These are phyloP conservation scores for Drosophila punjabiensis DNA, from an alignment of 1,140 invertebrate species.

Conservation along the genomic window DNA sequence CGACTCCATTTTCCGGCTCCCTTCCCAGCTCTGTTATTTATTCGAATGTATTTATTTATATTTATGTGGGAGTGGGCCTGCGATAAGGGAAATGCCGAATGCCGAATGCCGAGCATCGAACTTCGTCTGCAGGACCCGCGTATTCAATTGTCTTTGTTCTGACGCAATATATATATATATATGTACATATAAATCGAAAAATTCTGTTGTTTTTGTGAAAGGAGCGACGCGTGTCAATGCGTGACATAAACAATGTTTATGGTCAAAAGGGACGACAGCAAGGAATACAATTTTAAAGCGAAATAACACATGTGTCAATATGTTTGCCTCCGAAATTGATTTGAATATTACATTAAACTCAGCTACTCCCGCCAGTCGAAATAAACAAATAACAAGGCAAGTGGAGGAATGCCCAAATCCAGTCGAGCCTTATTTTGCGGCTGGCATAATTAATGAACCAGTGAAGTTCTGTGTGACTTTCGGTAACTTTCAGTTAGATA, in stretches of 20 bases:
- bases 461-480: slow-evolving; percentile 22
- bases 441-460: slow-evolving; percentile 43
- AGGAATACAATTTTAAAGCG: slow-evolving; percentile 15
- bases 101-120: slow-evolving; percentile 20
- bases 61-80: slow-evolving; percentile 35
- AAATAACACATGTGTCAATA: slow-evolving; percentile 39
- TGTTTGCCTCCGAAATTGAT: slow-evolving; percentile 12
- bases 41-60: slow-evolving; percentile 72
- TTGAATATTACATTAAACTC: slow-evolving; percentile 30
- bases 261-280: slow-evolving; percentile 7
- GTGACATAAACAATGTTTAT: slow-evolving; percentile 67
- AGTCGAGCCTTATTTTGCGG: slow-evolving; percentile 16
- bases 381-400: background rate
- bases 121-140: slow-evolving; percentile 14
- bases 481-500: slow-evolving; percentile 19
- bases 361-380: background rate
- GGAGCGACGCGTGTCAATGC: slow-evolving; percentile 50
- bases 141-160: slow-evolving; percentile 44
- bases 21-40: slow-evolving; percentile 50
- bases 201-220: slow-evolving; percentile 37
- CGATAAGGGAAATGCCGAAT: slow-evolving; percentile 20
- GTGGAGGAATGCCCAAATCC: background rate
- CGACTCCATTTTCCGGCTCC: slow-evolving; percentile 41
- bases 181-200: slow-evolving; percentile 74
- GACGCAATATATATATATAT: slow-evolving; percentile 14